phyloP scores from a whole-genome alignment of 2,113 vertebrate genomes.

The Cisticola juncidis region DNA sequence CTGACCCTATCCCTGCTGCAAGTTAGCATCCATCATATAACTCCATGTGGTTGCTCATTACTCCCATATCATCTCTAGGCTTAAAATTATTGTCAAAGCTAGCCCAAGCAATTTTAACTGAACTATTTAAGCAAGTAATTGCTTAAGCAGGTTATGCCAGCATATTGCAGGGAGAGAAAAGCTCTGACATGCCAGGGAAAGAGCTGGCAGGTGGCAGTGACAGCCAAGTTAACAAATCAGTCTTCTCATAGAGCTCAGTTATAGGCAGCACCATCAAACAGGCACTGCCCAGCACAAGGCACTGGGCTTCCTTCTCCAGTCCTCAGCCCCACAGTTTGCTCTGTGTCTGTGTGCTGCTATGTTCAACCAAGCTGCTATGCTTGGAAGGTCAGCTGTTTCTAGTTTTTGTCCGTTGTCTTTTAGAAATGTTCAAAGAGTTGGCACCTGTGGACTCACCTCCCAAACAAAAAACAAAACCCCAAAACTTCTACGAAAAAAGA shows the following conservation, averaged over 20 bases:
- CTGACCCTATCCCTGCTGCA: background rate
- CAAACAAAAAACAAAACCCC: background rate
- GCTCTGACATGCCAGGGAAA: background rate
- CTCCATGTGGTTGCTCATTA: accelerated
- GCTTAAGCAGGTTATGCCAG: background rate
- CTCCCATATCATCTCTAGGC: background rate
- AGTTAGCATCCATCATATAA: background rate
- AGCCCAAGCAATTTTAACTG: background rate
- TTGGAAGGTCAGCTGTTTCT: background rate
- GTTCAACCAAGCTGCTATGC: accelerated
- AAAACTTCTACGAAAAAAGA: background rate
- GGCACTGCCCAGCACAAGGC: accelerated
- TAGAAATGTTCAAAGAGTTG: background rate
- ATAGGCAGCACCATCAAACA: accelerated
- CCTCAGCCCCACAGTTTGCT: accelerated
- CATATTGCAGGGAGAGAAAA: background rate
- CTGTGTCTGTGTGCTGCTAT: accelerated
- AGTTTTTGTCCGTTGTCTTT: background rate
- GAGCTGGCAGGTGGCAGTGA: background rate
- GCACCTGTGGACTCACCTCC: accelerated
- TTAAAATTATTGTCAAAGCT: background rate
- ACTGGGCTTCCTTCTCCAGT: background rate
- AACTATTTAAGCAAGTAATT: background rate
- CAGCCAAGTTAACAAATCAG: background rate
- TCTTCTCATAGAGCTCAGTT: accelerated